Base-by-base conservation (phyloP, 2,888 invertebrate genomes). In the Ditylenchus weischeri region DNA sequence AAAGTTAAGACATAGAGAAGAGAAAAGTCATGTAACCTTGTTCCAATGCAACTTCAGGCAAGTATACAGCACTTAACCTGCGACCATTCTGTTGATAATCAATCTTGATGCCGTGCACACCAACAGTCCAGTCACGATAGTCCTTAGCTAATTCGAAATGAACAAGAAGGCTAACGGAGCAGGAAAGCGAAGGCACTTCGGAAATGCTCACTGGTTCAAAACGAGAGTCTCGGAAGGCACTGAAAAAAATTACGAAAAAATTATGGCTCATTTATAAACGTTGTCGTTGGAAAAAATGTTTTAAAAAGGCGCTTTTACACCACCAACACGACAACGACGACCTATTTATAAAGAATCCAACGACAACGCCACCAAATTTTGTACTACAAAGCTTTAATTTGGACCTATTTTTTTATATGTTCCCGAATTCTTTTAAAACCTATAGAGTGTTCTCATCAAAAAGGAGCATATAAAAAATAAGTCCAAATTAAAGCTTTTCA, bases 41-140 rank as follows among this genome's bases (percentile, higher is more conserved):
- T 85, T 98, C 96, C 65, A 90, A 89, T 76, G 96, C 94, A 78
- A 98, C 95, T 87, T 96, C 93, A 64, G 98, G 98, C 85, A 98
- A 87, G 86, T 95, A 99, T 75, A 98, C 99, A 83, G 98, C 96
- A 75, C 93, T 94, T 83, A 93, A 89, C 84, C 66, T 35, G 11
- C 67, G 68, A 18, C 73, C 74, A 62, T 92, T 92, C 90, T 82
- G 93, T 84, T 95, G 94, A 84, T 96, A 99, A 86, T 98, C 95
- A 78, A 99, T 99, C 65, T 96, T 89, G 82, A 98, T 96, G 69
- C 98, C 98, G 85, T 98, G 96, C 66, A 90, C 88, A 61, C 89
- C 87, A 43, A 82, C 68, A 21, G 92, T 91, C 98, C 98, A 98
- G 86, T 98, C 98, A 75, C 93, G 87, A 85, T 91, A 96, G 84